A percentile compares a stretch with the other conserved stretches of the same genome.
Evolutionary conservation across 2,113 vertebrate genomes (phyloP).

Genomic region (Australoheros scitulus): DNA sequence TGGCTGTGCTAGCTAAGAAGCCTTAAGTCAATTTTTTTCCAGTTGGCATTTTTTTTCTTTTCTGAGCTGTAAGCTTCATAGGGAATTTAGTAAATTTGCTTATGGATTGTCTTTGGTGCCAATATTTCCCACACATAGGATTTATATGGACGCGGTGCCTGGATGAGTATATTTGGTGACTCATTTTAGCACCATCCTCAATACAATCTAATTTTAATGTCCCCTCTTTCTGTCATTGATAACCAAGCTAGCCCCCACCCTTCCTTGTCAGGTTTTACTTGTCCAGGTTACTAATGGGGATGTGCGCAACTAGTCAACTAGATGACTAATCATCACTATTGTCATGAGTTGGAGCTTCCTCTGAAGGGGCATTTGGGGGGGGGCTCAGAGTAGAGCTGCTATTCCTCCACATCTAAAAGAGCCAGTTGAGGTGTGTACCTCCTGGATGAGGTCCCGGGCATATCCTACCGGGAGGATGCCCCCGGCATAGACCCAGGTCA

Average conservation of each 20-base stretch:
- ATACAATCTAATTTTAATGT: neutral
- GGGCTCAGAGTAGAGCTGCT: no score
- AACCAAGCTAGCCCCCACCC: neutral
- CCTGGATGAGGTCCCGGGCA: no score
- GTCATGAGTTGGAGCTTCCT: no score
- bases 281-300: no score
- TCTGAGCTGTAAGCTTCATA: neutral
- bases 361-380: no score
- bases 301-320: no score
- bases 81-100: neutral
- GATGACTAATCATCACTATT: no score
- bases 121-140: neutral
- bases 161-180: neutral
- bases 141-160: neutral
- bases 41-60: neutral
- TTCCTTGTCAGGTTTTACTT: neutral
- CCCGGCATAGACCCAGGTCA: no score
- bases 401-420: no score
- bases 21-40: neutral
- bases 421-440: no score
- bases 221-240: neutral
- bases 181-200: neutral
- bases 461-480: no score
- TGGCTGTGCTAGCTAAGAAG: conserved; percentile 17
- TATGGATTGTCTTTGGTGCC: neutral